Conservation (phyloP, 35 echinoderm and acorn worm species). For the Apostichopus japonicus region DNA sequence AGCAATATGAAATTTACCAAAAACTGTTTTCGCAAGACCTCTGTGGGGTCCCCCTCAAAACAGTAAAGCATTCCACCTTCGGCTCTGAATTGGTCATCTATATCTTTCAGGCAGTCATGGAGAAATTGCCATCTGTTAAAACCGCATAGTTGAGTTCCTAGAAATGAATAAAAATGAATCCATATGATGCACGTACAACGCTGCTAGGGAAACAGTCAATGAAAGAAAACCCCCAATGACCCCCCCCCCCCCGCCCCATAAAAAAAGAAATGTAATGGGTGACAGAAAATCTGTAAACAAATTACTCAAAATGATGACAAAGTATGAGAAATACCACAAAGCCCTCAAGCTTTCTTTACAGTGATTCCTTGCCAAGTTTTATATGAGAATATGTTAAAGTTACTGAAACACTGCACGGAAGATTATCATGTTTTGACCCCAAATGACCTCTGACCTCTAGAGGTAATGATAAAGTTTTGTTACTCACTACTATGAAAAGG, state of each 20-base stretch:
- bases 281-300: background rate
- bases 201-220: background rate
- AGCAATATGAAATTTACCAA: constrained; percentile 43
- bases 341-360: too few species aligned
- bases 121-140: constrained; percentile 87
- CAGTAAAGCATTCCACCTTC: constrained; percentile 74
- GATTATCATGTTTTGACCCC: too few species aligned
- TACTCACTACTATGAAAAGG: too few species aligned
- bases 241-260: background rate
- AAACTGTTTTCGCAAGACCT: constrained; percentile 66
- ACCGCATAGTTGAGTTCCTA: constrained; percentile 76
- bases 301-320: too few species aligned
- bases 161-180: too few species aligned
- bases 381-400: too few species aligned
- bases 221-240: background rate
- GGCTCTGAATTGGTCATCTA: constrained; percentile 66
- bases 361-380: too few species aligned
- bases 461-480: too few species aligned
- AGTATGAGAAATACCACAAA: too few species aligned
- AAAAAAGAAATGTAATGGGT: background rate
- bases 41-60: constrained; percentile 72
- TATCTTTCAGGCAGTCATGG: constrained; percentile 71
- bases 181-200: background rate
- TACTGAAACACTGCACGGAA: too few species aligned
- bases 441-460: too few species aligned